phyloP scores from a whole-genome alignment of 2,888 invertebrate species.

The Hemaris fuciformis region DNA sequence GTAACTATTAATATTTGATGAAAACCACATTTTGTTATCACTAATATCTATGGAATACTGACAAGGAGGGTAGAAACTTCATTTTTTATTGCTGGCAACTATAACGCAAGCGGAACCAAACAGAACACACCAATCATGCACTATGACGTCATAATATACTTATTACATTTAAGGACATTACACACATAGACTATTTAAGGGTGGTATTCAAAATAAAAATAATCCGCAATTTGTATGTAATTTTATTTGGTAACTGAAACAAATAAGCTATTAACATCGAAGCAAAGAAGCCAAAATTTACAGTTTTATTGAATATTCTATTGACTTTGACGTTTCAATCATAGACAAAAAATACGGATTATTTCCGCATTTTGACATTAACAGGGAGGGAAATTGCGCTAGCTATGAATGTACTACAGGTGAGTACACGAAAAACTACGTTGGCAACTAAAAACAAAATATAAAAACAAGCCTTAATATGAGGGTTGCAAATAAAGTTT shows the following conservation, averaged over 20 bases:
- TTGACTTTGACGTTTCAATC: background rate
- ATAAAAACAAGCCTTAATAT: constrained; percentile 57
- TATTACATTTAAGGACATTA: background rate
- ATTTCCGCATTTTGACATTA: background rate
- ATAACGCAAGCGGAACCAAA: constrained; percentile 18
- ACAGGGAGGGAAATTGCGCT: constrained; percentile 26
- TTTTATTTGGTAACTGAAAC: constrained; percentile 78
- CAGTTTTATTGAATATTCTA: constrained; percentile 5
- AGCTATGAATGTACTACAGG: constrained; percentile 24
- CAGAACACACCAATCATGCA: constrained; percentile 12
- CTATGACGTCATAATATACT: constrained; percentile 2
- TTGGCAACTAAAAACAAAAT: constrained; percentile 13
- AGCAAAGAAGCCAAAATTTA: constrained; percentile 33
- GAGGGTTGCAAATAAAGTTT: constrained; percentile 51
- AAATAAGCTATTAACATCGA: constrained; percentile 60
- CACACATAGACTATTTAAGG: background rate
- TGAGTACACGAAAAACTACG: background rate
- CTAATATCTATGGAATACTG: constrained; percentile 13
- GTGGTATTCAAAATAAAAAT: constrained; percentile 41
- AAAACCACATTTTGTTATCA: background rate
- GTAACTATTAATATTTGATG: constrained; percentile 13
- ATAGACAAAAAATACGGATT: background rate
- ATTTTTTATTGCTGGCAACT: constrained; percentile 23
- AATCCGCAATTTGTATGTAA: constrained; percentile 56
- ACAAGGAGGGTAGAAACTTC: constrained; percentile 15